Evolutionary conservation across 2,797 vertebrate species (phyloP).

Genomic region (Toxotes lorentzi): DNA sequence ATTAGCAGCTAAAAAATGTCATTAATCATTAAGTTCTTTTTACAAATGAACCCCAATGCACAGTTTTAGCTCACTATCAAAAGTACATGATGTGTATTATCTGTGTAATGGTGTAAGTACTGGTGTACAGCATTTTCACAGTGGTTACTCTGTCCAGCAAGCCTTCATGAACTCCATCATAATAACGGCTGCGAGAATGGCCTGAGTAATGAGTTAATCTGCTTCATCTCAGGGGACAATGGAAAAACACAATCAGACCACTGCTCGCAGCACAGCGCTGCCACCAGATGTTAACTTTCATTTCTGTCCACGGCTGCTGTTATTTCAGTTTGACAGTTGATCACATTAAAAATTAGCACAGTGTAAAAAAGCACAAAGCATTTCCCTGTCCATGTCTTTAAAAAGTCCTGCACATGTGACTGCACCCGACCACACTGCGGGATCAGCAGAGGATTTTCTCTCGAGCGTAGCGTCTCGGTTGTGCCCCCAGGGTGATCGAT

Average conservation of each 20-base stretch:
- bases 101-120: background rate
- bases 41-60: no score
- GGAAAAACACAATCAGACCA: slow-evolving; percentile 63
- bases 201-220: slow-evolving; percentile 70
- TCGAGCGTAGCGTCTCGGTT: slow-evolving; percentile 1
- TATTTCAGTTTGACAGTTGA: slow-evolving; percentile 61
- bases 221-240: slow-evolving; percentile 52
- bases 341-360: slow-evolving; percentile 52
- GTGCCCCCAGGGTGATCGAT: background rate
- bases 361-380: slow-evolving; percentile 13
- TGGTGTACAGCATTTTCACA: slow-evolving; percentile 2
- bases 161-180: slow-evolving; percentile 19
- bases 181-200: slow-evolving; percentile 49
- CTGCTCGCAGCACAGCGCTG: slow-evolving; percentile 41
- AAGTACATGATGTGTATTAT: background rate
- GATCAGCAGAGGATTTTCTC: slow-evolving; percentile 33
- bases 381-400: slow-evolving; percentile 8
- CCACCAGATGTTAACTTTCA: slow-evolving; percentile 68
- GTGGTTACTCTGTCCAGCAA: background rate
- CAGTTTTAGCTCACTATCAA: background rate
- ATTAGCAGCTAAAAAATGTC: background rate
- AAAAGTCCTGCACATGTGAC: slow-evolving; percentile 20
- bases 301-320: slow-evolving; percentile 55
- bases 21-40: background rate
- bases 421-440: slow-evolving; percentile 24